Base-by-base conservation (phyloP, 2,113 vertebrate species). In the Saccopteryx leptura region DNA sequence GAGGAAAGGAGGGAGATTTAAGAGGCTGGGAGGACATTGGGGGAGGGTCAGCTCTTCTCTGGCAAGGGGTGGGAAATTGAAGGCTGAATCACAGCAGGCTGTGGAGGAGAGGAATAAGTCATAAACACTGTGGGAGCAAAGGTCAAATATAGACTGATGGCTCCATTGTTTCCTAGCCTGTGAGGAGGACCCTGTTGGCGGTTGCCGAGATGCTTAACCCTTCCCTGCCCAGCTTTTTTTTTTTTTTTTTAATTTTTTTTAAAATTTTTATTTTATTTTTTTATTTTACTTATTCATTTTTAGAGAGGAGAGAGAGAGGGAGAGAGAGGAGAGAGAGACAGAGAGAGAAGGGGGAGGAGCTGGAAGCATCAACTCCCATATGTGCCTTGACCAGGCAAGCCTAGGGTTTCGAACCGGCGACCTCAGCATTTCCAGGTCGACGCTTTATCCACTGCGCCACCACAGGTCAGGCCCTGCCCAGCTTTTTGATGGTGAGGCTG, bases 141-240 rank as follows among this genome's bases (percentile, higher is more conserved):
- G 98, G 98, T 81, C 98, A 98, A 97, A 98, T 98, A 98, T 98
- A 98, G 98, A 98, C 97, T 98, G 98, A 98, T 98, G 96, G 98
- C 98, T 97, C 98, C 97, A 97, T 98, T 98, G 98, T 98, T 98
- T 98, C 96, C 89, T 5, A 91, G 98, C 98, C 97, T 94, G 88
- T 80, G 97, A 98, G 96, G 97, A 98, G 98, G 98, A 98, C 98
- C 98, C 98, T 98, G 97, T 96, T 87, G 91, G 94, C 93, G 95
- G 96, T 95, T 78, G 14, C 97, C 78, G 26, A 56, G 65, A 97
- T 74, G 88, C 21, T 99, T 98, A 98, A 98, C 98, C 95, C 98
- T 98, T 98, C 93, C 96, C 92, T 98, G 97, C 75, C 97, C 97
- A 66, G 56, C 0, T 87, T 96, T 95, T 97, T 94, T n/a, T n/a